Base-by-base conservation (phyloP, 1,140 invertebrate genomes). In the Rhynchophorus ferrugineus region DNA sequence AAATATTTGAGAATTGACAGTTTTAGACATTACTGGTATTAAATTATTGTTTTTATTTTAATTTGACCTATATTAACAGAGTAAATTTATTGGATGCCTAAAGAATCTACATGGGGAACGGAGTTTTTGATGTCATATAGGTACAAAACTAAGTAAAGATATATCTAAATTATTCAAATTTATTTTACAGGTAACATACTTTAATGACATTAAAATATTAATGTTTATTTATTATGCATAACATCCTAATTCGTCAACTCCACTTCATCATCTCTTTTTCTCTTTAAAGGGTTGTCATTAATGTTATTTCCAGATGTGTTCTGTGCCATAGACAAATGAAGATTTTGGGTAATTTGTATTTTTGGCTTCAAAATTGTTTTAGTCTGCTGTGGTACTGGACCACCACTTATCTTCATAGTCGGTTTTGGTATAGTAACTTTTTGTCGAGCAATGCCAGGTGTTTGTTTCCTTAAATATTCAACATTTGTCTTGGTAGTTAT, bases 401-500 rank as follows among this genome's bases (percentile, higher is more conserved):
- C 43, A n/a, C 46, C 41, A 22, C 46, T 49, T 14, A 85, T 82
- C 67, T 87, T 87, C 9, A 84, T 78, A 0, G 84, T 75, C 20
- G 84, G 82, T 65, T 87, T 87, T 3, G 84, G 81, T 54, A 85
- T 79, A 24, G 78, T 79, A 57, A 81, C 82, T 9, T 79, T 75
- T 64, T 86, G 84, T 1, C 83, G 79, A 18, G 37, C 37, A 19
- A 56, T 38, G n/a, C 16, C 33, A 18, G 49, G 16, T 64, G 57
- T 56, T 74, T 64, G 17, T 68, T 51, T 54, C 60, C 54, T 75
- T 39, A 75, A 72, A 46, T 75, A 70, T 29, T 68, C 67, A 2
- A 75, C 70, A 21, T 68, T 65, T 2, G 70, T 58, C 36, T 72
- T 70, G 7, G 65, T 59, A 33, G 73, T 57, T 8, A 71, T 54